Evolutionary conservation across 2,888 invertebrate genomes (phyloP).

Genomic region (Chaitophorus viminalis): DNA sequence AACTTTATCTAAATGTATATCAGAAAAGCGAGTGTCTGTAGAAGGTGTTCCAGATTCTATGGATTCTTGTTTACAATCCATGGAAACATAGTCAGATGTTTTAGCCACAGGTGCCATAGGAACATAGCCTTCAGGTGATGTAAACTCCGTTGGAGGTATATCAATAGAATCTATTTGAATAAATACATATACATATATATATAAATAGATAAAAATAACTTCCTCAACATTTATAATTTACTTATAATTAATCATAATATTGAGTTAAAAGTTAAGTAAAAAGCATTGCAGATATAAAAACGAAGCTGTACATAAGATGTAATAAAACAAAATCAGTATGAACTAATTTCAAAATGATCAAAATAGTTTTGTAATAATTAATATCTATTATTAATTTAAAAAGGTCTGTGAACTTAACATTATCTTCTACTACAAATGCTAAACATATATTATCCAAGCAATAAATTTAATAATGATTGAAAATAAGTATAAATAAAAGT

Average conservation of each 20-base stretch:
- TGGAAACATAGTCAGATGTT: slow-evolving; percentile 63
- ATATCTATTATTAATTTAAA: background rate
- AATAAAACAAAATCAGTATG: background rate
- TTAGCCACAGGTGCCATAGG: slow-evolving; percentile 73
- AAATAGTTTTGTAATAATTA: background rate
- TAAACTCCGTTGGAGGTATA: slow-evolving; percentile 21
- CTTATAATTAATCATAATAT: too few species aligned
- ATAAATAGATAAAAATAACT: background rate
- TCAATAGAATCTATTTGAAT: slow-evolving; percentile 14
- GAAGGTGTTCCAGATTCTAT: slow-evolving; percentile 85
- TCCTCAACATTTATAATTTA: too few species aligned
- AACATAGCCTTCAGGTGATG: slow-evolving; percentile 71
- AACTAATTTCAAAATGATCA: slow-evolving; percentile 8
- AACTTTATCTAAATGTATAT: slow-evolving; percentile 84
- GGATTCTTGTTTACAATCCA: slow-evolving; percentile 67
- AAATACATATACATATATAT: background rate
- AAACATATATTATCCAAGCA: background rate
- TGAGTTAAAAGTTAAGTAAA: too few species aligned
- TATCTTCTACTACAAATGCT: background rate
- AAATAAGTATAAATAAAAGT: background rate
- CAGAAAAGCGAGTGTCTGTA: slow-evolving; percentile 79
- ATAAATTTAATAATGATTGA: background rate
- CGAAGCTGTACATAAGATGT: background rate
- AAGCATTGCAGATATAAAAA: background rate
- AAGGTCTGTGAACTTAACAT: background rate